Evolutionary conservation across 2,888 invertebrate genomes (phyloP), one percentile per base, ranked within the genome.

Genomic region (Leptinotarsa tumamoca): DNA sequence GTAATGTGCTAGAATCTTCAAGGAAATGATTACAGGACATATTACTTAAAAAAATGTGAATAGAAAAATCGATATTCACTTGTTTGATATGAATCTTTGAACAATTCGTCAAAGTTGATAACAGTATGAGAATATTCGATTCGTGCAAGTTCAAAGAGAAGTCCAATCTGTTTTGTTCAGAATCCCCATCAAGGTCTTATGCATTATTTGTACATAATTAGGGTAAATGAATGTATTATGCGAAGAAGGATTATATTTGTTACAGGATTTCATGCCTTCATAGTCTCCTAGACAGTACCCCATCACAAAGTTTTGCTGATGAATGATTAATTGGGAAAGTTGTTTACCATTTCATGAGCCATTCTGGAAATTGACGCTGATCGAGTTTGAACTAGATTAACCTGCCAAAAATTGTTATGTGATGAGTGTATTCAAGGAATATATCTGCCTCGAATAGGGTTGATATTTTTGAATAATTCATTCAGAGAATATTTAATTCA

Each of bases 301-400:
- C 58, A 51, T 74, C 71, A 23, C 23, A 74, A 74, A 68, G 52
- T 71, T 71, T 74, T 52, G 71, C 43, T 18, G 54, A 21, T 74
- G 68, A 68, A 74, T 74, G 71, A 74, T 74, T 67, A 51, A 74
- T 71, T n/a, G 18, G 14, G 27, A 43, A 61, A 71, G 58, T 33
- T 66, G 58, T 49, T 51, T 15, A 58, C 18, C 67, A 68, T 63
- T 69, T 63, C 33, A 68, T 58, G 33, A 33, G 67, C 13, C 49
- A 56, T 49, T 23, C 7, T 68, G 43, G 33, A 18, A 63, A 63
- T 63, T 63, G 63, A 63, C 63, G 63, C 33, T 43, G 17, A 63
- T 63, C n/a, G 13, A 63, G 13, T 63, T 63, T 17, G 21, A 68
- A 51, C 10, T 23, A 17, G 23, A 54, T 54, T 68, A 54, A 68